phyloP scores from a whole-genome alignment of 2,888 invertebrate genomes.

The Amitus sp. region DNA sequence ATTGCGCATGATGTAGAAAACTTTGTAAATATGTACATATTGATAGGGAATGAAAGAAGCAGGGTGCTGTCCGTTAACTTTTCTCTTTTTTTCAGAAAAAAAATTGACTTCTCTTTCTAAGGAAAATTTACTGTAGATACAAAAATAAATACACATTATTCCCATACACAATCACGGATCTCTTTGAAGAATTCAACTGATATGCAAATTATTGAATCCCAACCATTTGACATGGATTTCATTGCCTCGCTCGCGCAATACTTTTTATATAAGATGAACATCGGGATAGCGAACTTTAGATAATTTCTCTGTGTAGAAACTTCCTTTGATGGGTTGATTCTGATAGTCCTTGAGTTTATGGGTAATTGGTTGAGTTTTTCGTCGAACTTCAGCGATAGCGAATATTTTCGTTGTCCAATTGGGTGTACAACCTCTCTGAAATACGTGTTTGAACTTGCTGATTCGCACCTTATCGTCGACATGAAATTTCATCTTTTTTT shows the following conservation, averaged over 20 bases:
- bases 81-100: too few relatives aligned
- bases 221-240: slow-evolving; percentile 31
- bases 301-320: slow-evolving; percentile 29
- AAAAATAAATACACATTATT: too few relatives aligned
- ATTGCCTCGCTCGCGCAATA: slow-evolving; percentile 12
- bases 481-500: slow-evolving; percentile 16
- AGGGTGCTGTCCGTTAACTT: too few relatives aligned
- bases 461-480: slow-evolving; percentile 40
- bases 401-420: slow-evolving; percentile 57
- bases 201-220: slow-evolving; percentile 24
- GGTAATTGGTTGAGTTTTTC: slow-evolving; percentile 45
- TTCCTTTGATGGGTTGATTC: slow-evolving; percentile 45
- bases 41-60: too few relatives aligned
- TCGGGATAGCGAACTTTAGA: slow-evolving; percentile 16
- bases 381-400: slow-evolving; percentile 48
- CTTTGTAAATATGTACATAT: too few relatives aligned
- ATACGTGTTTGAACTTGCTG: slow-evolving; percentile 48
- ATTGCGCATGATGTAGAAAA: too few relatives aligned
- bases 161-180: neutral
- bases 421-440: slow-evolving; percentile 49
- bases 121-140: too few relatives aligned
- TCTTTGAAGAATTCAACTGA: slow-evolving; percentile 24
- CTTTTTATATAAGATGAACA: slow-evolving; percentile 20
- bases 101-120: too few relatives aligned
- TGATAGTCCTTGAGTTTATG: slow-evolving; percentile 45